phyloP scores from a whole-genome alignment of 2,113 vertebrate genomes.

The Sinocyclocheilus anophthalmus region DNA sequence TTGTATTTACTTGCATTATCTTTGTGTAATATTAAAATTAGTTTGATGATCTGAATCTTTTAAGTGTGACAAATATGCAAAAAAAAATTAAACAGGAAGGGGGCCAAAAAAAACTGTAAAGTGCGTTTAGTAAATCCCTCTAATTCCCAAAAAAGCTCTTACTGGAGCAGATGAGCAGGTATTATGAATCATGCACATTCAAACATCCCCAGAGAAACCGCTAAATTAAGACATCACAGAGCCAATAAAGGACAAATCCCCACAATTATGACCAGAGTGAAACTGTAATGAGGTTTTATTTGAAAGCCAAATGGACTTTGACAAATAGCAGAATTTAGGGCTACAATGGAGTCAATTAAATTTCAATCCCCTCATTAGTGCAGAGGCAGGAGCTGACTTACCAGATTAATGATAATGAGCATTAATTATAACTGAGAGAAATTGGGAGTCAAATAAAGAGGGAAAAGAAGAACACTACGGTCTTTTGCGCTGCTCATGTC shows the following conservation, averaged over 20 bases:
- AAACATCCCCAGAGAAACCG: not conserved
- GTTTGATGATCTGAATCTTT: too few relatives aligned
- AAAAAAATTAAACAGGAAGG: too few relatives aligned
- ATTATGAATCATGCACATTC: not conserved
- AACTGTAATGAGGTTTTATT: constrained; percentile 40
- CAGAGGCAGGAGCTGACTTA: constrained; percentile 1
- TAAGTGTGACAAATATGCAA: too few relatives aligned
- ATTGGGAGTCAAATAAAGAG: not conserved
- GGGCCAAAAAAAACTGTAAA: not conserved
- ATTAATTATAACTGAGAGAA: constrained; percentile 11
- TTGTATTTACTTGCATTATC: too few relatives aligned
- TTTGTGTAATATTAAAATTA: too few relatives aligned
- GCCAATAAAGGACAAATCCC: constrained; percentile 34
- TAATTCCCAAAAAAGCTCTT: not conserved
- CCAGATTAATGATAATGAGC: not conserved
- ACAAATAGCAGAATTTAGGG: constrained; percentile 41
- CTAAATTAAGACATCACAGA: constrained; percentile 33
- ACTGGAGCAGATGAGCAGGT: not conserved
- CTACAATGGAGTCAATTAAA: constrained; percentile 33
- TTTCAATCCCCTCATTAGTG: constrained; percentile 37
- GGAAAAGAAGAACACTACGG: not conserved
- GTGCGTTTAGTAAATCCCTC: not conserved
- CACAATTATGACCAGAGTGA: constrained; percentile 10
- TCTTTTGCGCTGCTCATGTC: not conserved
- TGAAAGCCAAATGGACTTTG: constrained; percentile 40